These are phyloP conservation scores for Dysidea cf. avara DNA, from an alignment of 37 sponge, comb jelly and placozoan species.

Conservation along the genomic window DNA sequence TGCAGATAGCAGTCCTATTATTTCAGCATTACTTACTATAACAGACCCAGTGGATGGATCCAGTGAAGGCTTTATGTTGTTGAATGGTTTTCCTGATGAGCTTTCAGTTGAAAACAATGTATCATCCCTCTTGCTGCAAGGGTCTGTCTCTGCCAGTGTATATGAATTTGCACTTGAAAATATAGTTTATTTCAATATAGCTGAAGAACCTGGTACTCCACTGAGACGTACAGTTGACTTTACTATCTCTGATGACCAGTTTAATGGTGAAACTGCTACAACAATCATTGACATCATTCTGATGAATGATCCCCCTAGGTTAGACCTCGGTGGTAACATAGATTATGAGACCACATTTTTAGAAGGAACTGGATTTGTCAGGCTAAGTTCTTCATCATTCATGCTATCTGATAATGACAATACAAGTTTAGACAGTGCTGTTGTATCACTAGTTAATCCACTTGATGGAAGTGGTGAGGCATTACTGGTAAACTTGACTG, in stretches of 20 bases:
- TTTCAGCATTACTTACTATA: background rate
- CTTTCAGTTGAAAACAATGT: constrained; percentile 14
- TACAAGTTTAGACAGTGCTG: constrained; percentile 8
- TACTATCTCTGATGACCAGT: constrained; percentile 36
- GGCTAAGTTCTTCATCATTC: constrained; percentile 20
- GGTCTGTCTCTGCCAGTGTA: constrained; percentile 21
- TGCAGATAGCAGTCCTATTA: constrained; percentile 22
- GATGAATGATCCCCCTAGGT: constrained; percentile 52
- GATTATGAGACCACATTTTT: constrained; percentile 48
- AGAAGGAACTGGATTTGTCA: constrained; percentile 45
- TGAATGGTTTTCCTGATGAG: background rate
- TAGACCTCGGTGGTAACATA: constrained; percentile 41
- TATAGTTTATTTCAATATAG: constrained; percentile 45
- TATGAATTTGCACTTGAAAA: constrained; percentile 22
- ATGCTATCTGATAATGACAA: constrained; percentile 52
- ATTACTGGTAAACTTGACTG: background rate
- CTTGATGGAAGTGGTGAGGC: constrained; percentile 34
- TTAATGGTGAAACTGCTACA: constrained; percentile 18
- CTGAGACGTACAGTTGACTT: constrained; percentile 25
- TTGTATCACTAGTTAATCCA: constrained; percentile 11
- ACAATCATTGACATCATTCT: constrained; percentile 19
- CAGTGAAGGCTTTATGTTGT: constrained; percentile 4
- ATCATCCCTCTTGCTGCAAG: too few species aligned
- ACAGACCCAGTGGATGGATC: constrained; percentile 29
- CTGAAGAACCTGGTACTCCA: constrained; percentile 52